Evolutionary conservation across 1,140 invertebrate genomes (phyloP), one percentile per base, ranked within the genome.

Genomic region (Protaetia brevitarsis): DNA sequence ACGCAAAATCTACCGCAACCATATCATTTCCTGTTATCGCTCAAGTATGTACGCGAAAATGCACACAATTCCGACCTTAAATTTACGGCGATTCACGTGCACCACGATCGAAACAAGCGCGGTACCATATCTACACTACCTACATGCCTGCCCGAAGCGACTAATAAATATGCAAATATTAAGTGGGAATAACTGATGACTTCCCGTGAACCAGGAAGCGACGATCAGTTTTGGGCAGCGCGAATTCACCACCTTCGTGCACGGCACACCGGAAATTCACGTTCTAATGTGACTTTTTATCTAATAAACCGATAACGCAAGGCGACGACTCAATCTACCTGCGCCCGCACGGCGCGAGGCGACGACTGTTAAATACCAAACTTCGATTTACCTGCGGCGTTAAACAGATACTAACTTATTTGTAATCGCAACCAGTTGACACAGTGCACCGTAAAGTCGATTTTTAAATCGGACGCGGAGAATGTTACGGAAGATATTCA

Each of bases 231-330:
- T 51, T 51, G 41, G 41, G 41, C 41, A 51, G 41, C 41, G 41
- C 41, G 41, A 51, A 51, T 51, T 51, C 41, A 51, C 41, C 41
- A 51, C 41, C 41, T 51, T 51, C 41, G 41, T 51, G 41, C 41
- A 51, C 41, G 41, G 41, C 41, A n/a, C n/a, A 51, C 41, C 41
- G 41, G 41, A 51, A 51, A 51, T 51, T 51, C 41, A 51, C 41
- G 41, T 51, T 51, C 41, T 51, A 51, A 51, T 51, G 41, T 51
- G 41, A 51, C 41, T 51, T 51, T 51, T 51, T 51, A 51, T 51
- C 41, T 51, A 51, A 51, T 51, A 51, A 51, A 51, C 41, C 41
- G 41, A 26, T 23, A 51, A 51, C 16, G 16, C 41, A 51, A 23
- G 19, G 19, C 41, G n/a, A n/a, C n/a, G 26, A 21, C 41, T 51